Conservation (phyloP, 2,888 invertebrate genomes). For the Cinara cedri region DNA sequence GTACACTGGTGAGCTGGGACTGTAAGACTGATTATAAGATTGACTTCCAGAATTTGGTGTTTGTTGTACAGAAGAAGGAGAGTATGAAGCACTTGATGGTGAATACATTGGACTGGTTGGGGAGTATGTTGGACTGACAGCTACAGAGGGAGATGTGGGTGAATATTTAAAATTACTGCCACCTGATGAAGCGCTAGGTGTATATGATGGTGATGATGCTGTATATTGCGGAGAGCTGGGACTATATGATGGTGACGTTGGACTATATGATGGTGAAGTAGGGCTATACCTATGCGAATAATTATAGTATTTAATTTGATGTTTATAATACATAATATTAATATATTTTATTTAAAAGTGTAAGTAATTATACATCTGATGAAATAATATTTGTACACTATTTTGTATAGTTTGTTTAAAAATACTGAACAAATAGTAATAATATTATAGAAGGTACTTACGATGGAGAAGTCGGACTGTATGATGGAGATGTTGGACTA, state of each 20-base stretch:
- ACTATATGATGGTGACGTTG: slow-evolving; percentile 73
- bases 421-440: background rate
- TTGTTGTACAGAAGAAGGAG: slow-evolving; percentile 63
- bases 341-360: too few relatives aligned
- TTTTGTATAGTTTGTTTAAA: too few relatives aligned
- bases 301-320: too few relatives aligned
- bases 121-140: slow-evolving; percentile 78
- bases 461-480: slow-evolving; percentile 66
- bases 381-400: too few relatives aligned
- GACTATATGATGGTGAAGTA: slow-evolving; percentile 78
- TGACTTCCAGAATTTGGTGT: slow-evolving; percentile 30
- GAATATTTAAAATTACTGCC: slow-evolving; percentile 74
- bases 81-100: slow-evolving; percentile 70
- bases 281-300: slow-evolving; percentile 68
- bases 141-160: slow-evolving; percentile 81
- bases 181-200: slow-evolving; percentile 62
- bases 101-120: slow-evolving; percentile 83
- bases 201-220: slow-evolving; percentile 65
- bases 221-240: slow-evolving; percentile 72
- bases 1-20: slow-evolving; percentile 73
- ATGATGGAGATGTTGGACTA: slow-evolving; percentile 73
- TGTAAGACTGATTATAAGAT: slow-evolving; percentile 65
- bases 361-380: too few relatives aligned
- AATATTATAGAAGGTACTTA: slow-evolving; percentile 60
- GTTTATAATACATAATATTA: too few relatives aligned